Base-by-base conservation (phyloP, 1,140 invertebrate genomes). In the Aphaenogaster ashmeadi region DNA sequence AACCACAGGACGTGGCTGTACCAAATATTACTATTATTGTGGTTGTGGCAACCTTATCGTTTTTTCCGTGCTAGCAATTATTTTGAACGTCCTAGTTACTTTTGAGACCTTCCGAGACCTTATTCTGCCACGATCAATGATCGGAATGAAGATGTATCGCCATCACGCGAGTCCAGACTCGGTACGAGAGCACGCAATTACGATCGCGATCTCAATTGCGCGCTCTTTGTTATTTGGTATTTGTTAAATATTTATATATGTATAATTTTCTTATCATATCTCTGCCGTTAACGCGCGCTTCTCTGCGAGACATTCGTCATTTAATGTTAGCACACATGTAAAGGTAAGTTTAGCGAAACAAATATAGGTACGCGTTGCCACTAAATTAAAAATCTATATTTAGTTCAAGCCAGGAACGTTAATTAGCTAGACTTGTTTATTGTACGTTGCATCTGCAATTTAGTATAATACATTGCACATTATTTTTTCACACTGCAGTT, bases 91-190 rank as follows among this genome's bases (percentile, higher is more conserved):
- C 27, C 27, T 27, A 27, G 27, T 27, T 27, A 27, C 27, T 27
- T 27, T 27, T 27, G 27, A 27, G 27, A 27, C 27, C 27, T 27
- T 27, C 77, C 60, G 58, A 89, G 75, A 80, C 89, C 89, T 86
- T 88, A 90, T 90, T 91, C 89, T 88, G 89, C 80, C 89, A 90
- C 52, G 64, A 88, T 90, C 87, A 91, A 90, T 88, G 64, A 90
- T 64, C 67, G 50, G 44, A 71, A 91, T 86, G 83, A 90, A 91
- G 87, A 91, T 60, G 81, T 78, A 90, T 91, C 79, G 47, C 64
- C 67, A 47, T 75, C 58, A 77, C 4, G 41, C 77, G 56, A 56
- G 33, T 52, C 13, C 71, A 80, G 58, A 52, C 58, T 56, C 38
- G 18, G n/a, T 58, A 50, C 41, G 50, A 78, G 71, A 85, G 44